Base-by-base conservation (phyloP, 2,113 vertebrate species). In the Albula glossodonta region DNA sequence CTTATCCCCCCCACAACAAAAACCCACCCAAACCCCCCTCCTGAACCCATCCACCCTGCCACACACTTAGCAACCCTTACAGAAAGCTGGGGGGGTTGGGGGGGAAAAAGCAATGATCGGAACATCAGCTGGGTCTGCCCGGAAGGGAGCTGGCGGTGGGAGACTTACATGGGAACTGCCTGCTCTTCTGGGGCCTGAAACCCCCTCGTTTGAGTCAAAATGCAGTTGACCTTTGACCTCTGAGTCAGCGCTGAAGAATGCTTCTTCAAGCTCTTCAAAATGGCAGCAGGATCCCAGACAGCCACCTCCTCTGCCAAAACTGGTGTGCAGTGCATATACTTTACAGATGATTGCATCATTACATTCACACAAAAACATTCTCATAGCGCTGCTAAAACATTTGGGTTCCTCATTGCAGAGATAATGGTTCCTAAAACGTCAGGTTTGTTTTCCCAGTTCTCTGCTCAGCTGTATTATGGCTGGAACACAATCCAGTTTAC, bases 161-260 rank as follows among this genome's bases (percentile, higher is more conserved):
- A 51, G 12, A 11, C 48, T 41, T 79, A 80, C 79, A 50, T 50
- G 79, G 79, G 79, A 80, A 80, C 70, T 31, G 70, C 70, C 70
- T 31, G 22, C 70, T 25, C 60, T 66, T 19, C 60, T 66, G 3
- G 22, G 31, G 70, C 70, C 70, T 10, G 70, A 74, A 74, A 31
- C 70, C 60, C 60, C 60, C 70, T 74, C 19, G 79, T 51, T 41
- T 50, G 79, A 80, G 50, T 80, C 79, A 80, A 80, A 51, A 51
- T 6, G 49, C 48, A n/a, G n/a, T 7, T 53, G 78, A 51, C 12
- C 41, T 80, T 25, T 80, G 80, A 82, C 80, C 52, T 50, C 51
- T 82, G 80, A 82, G 51, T 82, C 80, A 82, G 11, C 4, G 51
- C n/a, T 19, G 9, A 82, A 52, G 52, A 82, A 82, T 82, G 80